phyloP scores from a whole-genome alignment of 1,140 invertebrate species.

The Yoshiicerus persimilis region DNA sequence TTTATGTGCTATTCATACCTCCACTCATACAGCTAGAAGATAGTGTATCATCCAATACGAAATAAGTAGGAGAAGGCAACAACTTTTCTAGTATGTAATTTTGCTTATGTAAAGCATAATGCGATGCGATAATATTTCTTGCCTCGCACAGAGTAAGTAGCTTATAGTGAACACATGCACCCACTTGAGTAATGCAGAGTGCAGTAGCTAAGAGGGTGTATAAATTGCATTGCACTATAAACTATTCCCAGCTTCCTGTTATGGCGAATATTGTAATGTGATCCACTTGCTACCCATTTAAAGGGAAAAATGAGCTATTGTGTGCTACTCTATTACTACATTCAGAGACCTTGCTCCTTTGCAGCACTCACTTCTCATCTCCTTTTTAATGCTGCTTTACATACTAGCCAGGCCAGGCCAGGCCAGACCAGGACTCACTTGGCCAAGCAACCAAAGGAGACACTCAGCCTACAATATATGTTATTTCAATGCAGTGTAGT shows the following conservation, averaged over 20 bases:
- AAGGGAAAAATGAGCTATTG: not conserved
- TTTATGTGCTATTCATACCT: not conserved
- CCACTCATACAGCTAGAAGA: not conserved
- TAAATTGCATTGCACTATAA: not conserved
- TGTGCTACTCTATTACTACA: not conserved
- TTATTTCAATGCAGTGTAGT: not conserved
- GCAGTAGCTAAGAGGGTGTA: not conserved
- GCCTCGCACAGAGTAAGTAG: not conserved
- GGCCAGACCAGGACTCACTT: not conserved
- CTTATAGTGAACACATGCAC: not conserved
- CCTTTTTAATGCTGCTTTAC: not conserved
- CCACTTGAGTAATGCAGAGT: not conserved
- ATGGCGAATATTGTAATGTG: slow-evolving; percentile 12
- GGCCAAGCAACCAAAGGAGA: not conserved
- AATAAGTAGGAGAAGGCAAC: no score
- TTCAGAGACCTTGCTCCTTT: not conserved
- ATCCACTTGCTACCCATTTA: not conserved
- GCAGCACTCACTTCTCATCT: not conserved
- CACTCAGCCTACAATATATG: not conserved
- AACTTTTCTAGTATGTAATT: not conserved
- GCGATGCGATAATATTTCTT: not conserved
- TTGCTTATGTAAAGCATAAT: not conserved
- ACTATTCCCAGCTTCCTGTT: slow-evolving; percentile 12
- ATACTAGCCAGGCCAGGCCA: not conserved
- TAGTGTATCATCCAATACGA: no score